phyloP scores from a whole-genome alignment of 2,797 vertebrate genomes.

The Gambusia yucatana region DNA sequence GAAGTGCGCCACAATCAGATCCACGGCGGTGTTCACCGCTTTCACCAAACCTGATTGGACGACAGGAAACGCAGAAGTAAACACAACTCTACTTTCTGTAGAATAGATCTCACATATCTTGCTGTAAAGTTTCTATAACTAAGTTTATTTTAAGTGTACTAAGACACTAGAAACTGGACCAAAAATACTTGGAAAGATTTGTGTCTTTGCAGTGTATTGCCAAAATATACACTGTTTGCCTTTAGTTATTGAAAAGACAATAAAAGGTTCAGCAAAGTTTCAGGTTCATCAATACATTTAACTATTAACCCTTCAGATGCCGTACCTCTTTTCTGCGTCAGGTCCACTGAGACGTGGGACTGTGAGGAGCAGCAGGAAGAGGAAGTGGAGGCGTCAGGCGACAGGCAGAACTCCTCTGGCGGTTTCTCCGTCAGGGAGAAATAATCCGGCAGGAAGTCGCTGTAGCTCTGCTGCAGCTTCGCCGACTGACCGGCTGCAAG shows the following conservation, averaged over 20 bases:
- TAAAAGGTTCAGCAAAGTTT: neutral
- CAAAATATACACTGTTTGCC: neutral
- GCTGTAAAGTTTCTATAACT: too few relatives aligned
- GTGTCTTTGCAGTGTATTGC: too few relatives aligned
- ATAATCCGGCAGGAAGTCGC: constrained; percentile 92
- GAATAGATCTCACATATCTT: too few relatives aligned
- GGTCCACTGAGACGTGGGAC: constrained; percentile 86
- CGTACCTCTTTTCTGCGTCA: constrained; percentile 92
- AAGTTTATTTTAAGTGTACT: too few relatives aligned
- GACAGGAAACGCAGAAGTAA: neutral
- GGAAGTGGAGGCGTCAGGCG: constrained; percentile 89
- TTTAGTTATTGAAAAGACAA: neutral
- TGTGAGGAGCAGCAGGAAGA: constrained; percentile 84
- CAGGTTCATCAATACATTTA: neutral
- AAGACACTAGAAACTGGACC: too few relatives aligned
- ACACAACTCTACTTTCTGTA: too few relatives aligned
- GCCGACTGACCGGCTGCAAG: constrained; percentile 78
- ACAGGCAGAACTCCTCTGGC: constrained; percentile 96
- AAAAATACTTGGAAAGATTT: too few relatives aligned
- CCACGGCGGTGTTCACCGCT: constrained; percentile 93
- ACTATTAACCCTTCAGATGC: neutral
- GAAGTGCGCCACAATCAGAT: constrained; percentile 97
- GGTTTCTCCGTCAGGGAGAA: constrained; percentile 94
- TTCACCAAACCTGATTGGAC: constrained; percentile 87
- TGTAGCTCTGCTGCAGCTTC: constrained; percentile 84